Conservation (phyloP, 2,113 vertebrate species). For the Bufo bufo region DNA sequence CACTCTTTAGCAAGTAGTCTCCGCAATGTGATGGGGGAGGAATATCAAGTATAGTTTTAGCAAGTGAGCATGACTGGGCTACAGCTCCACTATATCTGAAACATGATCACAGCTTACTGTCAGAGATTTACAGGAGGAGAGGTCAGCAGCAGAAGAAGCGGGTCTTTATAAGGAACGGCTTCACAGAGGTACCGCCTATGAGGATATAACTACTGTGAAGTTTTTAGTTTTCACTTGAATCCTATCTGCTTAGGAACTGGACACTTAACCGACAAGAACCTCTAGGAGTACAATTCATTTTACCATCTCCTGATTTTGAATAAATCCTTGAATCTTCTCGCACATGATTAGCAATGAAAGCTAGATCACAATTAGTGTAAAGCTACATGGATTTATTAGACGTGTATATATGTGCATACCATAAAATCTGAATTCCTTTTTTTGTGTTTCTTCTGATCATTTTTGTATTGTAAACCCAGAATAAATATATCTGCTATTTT, state of each 20-base stretch:
- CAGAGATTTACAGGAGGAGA: background rate
- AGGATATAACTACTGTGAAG: background rate
- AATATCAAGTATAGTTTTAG: too few species aligned
- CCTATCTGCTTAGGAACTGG: background rate
- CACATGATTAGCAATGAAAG: background rate
- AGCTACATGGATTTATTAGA: background rate
- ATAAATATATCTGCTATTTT: background rate
- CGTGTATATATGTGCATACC: background rate
- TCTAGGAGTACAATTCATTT: background rate
- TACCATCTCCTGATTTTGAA: too few species aligned
- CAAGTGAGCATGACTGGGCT: background rate
- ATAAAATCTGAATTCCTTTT: background rate
- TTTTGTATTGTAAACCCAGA: slow-evolving; percentile 13
- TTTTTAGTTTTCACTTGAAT: background rate
- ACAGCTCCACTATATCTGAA: background rate
- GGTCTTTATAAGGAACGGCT: background rate
- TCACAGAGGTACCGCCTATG: background rate
- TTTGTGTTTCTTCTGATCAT: background rate
- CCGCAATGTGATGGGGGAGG: background rate
- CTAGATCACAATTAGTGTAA: background rate
- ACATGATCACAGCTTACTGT: background rate
- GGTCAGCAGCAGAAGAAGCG: background rate
- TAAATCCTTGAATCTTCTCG: background rate
- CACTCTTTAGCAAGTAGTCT: too few species aligned
- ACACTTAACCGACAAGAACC: background rate